Evolutionary conservation across 2,113 vertebrate species (phyloP), one percentile per base, ranked within the genome.

Genomic region (Pelodiscus sinensis): DNA sequence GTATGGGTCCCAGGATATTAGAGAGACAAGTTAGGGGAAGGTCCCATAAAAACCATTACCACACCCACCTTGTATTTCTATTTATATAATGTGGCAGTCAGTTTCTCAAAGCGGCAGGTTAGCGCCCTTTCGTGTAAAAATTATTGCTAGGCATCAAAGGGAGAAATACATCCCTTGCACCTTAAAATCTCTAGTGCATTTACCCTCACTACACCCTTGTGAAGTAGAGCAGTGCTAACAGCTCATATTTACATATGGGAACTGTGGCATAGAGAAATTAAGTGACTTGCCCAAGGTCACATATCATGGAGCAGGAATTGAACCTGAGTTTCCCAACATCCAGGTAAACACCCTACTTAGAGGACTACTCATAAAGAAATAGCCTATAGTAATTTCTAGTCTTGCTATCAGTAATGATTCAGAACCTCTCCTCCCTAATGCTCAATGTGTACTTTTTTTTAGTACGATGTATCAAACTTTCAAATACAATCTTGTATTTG

Each of bases 281-380:
- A 92, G 84, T 56, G 87, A 92, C 81, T 75, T 75, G 68, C 81
- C 50, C 9, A 82, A 81, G 91, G 75, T 95, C 95, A 95, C 35
- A 92, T n/a, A 65, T 91, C 88, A 91, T 75, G 88, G 79, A 95
- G 86, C 92, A 95, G 91, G 90, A 95, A 96, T 65, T 89, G n/a
- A 80, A 82, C 73, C 79, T 44, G 90, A 88, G 81, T 94, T 86
- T 78, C 75, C 51, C 78, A 93, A 18, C 55, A 85, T 77, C 91
- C 87, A 84, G 55, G n/a, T 56, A 84, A 52, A 6, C 85, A 85
- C 84, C 79, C 22, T 50, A 96, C 25, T 80, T 82, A 35, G n/a
- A 2, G 35, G 54, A 16, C 13, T 83, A 80, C 82, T 81, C 71
- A 73, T 4, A 71, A 51, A 79, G 24, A 58, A 22, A 25, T 9